These are phyloP conservation scores for Drosophila athabasca DNA, from an alignment of 1,140 invertebrate species.

Conservation along the genomic window DNA sequence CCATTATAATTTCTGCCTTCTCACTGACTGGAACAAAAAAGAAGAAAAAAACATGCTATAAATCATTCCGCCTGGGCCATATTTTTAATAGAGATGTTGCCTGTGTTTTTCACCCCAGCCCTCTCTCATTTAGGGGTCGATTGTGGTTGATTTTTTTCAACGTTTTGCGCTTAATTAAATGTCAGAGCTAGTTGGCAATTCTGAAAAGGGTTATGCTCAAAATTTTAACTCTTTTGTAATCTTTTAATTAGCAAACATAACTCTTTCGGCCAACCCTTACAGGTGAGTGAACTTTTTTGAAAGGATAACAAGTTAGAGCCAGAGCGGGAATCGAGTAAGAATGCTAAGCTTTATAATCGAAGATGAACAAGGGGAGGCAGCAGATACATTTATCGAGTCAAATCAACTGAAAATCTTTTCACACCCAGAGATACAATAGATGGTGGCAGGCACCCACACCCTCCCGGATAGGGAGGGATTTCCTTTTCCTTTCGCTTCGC, in stretches of 20 bases:
- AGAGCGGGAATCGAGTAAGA: constrained; percentile 18
- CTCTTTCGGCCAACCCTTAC: constrained; percentile 38
- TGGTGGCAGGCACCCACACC: not conserved
- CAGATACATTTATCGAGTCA: constrained; percentile 32
- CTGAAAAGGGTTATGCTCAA: constrained; percentile 62
- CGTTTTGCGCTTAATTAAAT: constrained; percentile 40
- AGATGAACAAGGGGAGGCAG: not conserved
- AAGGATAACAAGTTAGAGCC: constrained; percentile 27
- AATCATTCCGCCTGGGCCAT: constrained; percentile 66
- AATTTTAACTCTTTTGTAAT: constrained; percentile 44
- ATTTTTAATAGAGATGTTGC: constrained; percentile 79
- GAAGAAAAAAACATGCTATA: constrained; percentile 41
- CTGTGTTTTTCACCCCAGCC: constrained; percentile 17
- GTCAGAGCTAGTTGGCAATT: constrained; percentile 49
- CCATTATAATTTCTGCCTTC: constrained; percentile 64
- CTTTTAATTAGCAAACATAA: constrained; percentile 78
- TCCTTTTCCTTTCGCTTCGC: constrained; percentile 29
- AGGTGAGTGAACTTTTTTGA: constrained; percentile 57
- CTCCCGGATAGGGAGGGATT: constrained; percentile 20
- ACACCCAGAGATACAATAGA: constrained; percentile 51
- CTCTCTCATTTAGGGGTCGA: constrained; percentile 12
- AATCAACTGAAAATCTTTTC: constrained; percentile 57
- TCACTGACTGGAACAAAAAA: constrained; percentile 36
- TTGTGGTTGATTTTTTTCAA: constrained; percentile 34
- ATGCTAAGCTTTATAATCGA: constrained; percentile 40